These are phyloP conservation scores for Globicephala melas DNA, from an alignment of 2,113 vertebrate genomes.

Conservation along the genomic window DNA sequence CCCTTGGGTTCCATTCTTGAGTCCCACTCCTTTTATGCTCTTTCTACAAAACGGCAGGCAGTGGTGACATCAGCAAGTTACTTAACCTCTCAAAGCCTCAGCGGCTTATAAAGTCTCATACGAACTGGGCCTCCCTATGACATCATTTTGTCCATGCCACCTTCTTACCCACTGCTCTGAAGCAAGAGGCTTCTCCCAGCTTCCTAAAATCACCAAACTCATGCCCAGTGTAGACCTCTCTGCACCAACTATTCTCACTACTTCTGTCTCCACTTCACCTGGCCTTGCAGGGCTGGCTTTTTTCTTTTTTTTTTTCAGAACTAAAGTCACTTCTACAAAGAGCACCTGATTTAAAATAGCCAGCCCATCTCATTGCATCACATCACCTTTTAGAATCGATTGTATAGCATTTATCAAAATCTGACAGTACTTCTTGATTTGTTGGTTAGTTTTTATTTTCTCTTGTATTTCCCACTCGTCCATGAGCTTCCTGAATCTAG, in stretches of 20 bases:
- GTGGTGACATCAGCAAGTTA: neutral
- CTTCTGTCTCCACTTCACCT: neutral
- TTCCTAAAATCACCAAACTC: neutral
- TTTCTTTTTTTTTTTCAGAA: neutral
- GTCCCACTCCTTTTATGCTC: neutral
- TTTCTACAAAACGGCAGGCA: neutral
- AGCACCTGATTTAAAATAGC: neutral
- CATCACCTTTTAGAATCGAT: neutral
- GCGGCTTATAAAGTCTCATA: neutral
- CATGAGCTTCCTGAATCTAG: neutral
- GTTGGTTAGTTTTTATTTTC: neutral
- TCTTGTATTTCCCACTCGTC: neutral
- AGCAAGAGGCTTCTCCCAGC: neutral
- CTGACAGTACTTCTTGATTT: neutral
- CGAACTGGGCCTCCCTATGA: neutral
- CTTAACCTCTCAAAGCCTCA: neutral
- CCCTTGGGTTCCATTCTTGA: neutral
- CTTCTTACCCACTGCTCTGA: neutral
- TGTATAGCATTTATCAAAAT: neutral
- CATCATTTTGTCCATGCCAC: neutral
- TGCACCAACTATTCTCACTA: neutral
- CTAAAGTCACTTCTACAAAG: neutral
- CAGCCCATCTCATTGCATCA: neutral
- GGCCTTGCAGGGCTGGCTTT: neutral
- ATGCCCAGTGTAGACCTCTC: accelerated